These are phyloP conservation scores for Dasypus novemcinctus DNA, from an alignment of 2,113 vertebrate species.

Conservation along the genomic window DNA sequence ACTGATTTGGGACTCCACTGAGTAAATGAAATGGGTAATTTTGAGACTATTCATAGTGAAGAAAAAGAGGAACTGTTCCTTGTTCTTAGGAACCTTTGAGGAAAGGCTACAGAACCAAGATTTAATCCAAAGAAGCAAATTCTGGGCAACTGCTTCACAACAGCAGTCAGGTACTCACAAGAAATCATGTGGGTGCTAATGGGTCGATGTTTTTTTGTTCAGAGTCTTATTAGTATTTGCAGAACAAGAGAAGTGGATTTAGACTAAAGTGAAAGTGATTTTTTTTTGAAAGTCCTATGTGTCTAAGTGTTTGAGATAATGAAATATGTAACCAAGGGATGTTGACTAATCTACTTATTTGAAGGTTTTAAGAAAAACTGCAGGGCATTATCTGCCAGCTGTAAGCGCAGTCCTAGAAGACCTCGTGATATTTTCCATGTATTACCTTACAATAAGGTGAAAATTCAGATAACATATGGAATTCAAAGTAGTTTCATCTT, in stretches of 20 bases:
- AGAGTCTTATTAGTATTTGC: neutral
- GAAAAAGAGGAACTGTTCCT: neutral
- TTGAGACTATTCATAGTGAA: neutral
- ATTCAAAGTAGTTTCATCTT: neutral
- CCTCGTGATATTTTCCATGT: neutral
- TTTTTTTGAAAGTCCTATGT: neutral
- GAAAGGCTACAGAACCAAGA: conserved; percentile 10
- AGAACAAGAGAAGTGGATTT: neutral
- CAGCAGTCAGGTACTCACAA: neutral
- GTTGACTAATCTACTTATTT: conserved; percentile 39
- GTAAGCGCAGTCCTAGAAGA: neutral
- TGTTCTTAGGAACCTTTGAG: conserved; percentile 13
- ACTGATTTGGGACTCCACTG: neutral
- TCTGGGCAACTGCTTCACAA: neutral
- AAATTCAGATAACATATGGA: neutral
- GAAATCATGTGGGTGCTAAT: neutral
- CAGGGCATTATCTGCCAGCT: neutral
- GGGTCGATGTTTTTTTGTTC: neutral
- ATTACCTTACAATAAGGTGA: neutral
- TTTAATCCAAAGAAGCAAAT: conserved; percentile 26
- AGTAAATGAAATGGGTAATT: conserved; percentile 17
- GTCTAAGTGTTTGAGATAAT: conserved; percentile 37
- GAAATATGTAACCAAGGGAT: conserved; percentile 38
- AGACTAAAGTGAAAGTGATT: neutral
- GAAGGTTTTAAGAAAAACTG: conserved; percentile 25